phyloP scores from a whole-genome alignment of 35 echinoderm and acorn worm species.

The Diadema setosum region DNA sequence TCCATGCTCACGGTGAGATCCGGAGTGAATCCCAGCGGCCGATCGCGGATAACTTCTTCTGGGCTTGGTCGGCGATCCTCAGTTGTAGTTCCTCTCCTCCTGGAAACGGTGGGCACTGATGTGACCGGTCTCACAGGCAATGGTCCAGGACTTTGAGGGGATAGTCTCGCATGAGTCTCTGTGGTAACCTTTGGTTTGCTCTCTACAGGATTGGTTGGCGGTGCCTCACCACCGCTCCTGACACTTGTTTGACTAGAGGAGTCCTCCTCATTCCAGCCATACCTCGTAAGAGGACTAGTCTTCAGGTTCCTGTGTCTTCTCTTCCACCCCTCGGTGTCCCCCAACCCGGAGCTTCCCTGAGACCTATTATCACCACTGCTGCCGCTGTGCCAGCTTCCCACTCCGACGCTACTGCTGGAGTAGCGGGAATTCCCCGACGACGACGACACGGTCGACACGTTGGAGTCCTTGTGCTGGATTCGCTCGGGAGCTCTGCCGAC shows the following conservation, averaged over 20 bases:
- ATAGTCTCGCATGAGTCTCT: neutral
- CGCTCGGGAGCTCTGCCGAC: neutral
- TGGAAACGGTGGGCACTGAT: neutral
- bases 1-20: conserved; percentile 49
- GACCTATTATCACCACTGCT: neutral
- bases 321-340: neutral
- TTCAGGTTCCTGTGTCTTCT: neutral
- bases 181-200: neutral
- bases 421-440: neutral
- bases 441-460: neutral
- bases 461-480: neutral
- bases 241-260: neutral
- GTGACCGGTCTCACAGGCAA: no score
- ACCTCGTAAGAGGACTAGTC: neutral
- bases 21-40: neutral
- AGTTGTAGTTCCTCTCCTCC: neutral
- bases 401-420: neutral
- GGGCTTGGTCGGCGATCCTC: neutral
- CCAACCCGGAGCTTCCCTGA: neutral
- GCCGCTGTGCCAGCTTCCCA: neutral
- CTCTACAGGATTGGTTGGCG: neutral
- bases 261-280: neutral
- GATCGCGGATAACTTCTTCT: conserved; percentile 9
- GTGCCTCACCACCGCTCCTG: neutral
- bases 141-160: neutral